A percentile compares a stretch with the other conserved stretches of the same genome.
Conservation (phyloP, 2,113 vertebrate species). For the Indicator maculatus region DNA sequence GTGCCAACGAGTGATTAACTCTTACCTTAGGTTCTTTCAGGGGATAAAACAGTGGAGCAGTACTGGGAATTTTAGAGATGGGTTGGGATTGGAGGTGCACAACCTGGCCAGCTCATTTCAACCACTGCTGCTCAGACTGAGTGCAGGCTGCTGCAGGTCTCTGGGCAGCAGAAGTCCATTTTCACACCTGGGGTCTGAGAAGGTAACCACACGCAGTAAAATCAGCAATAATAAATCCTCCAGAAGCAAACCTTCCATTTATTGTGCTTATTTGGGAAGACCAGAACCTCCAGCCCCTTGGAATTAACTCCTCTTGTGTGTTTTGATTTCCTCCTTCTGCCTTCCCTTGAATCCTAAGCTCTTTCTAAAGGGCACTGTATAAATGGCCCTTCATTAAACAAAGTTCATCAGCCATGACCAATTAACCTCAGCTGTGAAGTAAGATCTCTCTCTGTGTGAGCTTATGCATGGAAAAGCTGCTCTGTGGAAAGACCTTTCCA, state of each 20-base stretch:
- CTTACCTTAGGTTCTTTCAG: background rate
- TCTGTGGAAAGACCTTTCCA: conserved; percentile 20
- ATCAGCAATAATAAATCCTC: background rate
- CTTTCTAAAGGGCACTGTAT: conserved; percentile 17
- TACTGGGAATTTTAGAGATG: background rate
- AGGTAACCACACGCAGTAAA: background rate
- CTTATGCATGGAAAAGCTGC: conserved; percentile 11
- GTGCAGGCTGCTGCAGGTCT: background rate
- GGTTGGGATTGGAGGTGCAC: background rate
- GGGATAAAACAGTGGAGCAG: background rate
- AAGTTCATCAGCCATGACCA: conserved; percentile 61
- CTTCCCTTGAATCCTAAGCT: background rate
- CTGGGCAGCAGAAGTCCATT: background rate
- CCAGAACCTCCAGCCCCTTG: background rate
- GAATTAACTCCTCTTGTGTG: background rate
- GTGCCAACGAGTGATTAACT: conserved; percentile 4
- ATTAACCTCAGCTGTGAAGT: conserved; percentile 58
- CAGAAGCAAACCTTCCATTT: background rate
- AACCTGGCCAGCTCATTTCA: background rate
- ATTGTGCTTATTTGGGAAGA: background rate
- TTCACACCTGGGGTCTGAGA: background rate
- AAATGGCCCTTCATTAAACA: conserved; percentile 56
- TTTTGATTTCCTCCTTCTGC: background rate
- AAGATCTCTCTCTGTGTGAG: conserved; percentile 27
- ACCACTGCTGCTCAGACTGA: background rate